These are phyloP conservation scores for Zaprionus ornatus DNA, from an alignment of 1,140 invertebrate species.

Conservation along the genomic window DNA sequence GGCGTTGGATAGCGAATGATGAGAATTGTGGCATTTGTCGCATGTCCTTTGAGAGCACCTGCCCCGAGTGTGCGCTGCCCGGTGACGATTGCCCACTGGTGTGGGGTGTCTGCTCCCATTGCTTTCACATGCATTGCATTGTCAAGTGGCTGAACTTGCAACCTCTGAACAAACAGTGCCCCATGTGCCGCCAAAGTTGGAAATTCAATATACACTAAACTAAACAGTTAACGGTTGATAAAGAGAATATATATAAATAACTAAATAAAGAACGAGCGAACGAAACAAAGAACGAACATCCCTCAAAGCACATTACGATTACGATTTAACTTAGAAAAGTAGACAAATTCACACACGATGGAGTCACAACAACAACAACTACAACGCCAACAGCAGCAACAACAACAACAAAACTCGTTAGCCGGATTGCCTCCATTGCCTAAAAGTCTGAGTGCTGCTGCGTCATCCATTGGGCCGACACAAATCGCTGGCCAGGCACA, in stretches of 20 bases:
- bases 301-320: not conserved
- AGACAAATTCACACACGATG: slow-evolving; percentile 56
- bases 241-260: not conserved
- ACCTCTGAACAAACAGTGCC: slow-evolving; percentile 97
- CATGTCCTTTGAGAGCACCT: slow-evolving; percentile 98
- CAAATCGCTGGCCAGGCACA: slow-evolving; percentile 32
- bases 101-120: slow-evolving; percentile 99
- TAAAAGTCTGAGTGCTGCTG: slow-evolving; percentile 92
- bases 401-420: slow-evolving; percentile 39
- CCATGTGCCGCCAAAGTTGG: slow-evolving; percentile 99
- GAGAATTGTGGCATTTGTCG: slow-evolving; percentile 99
- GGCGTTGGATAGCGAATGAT: slow-evolving; percentile 99
- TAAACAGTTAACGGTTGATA: slow-evolving; percentile 85
- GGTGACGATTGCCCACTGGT: slow-evolving; percentile 99
- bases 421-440: slow-evolving; percentile 92
- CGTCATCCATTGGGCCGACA: slow-evolving; percentile 66
- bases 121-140: slow-evolving; percentile 99
- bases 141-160: slow-evolving; percentile 99
- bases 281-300: slow-evolving; percentile 8
- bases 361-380: slow-evolving; percentile 46
- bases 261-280: slow-evolving; percentile 14
- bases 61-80: slow-evolving; percentile 98
- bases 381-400: slow-evolving; percentile 38
- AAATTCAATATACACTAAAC: slow-evolving; percentile 93
- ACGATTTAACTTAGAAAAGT: slow-evolving; percentile 1